phyloP scores from a whole-genome alignment of 2,888 invertebrate genomes.

The Ophioninae sp. region DNA sequence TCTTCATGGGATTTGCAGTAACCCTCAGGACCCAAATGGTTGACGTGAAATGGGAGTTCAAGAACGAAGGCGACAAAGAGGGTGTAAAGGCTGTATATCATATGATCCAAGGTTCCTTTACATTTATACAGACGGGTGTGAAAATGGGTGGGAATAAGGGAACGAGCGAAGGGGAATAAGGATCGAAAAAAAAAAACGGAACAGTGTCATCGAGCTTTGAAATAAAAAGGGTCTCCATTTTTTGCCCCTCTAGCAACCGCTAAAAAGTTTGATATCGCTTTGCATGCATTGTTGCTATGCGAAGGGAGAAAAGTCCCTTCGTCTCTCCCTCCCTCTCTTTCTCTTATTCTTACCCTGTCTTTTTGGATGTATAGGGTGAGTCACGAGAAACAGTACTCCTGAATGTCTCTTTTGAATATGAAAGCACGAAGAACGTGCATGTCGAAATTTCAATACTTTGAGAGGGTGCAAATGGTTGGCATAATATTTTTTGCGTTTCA shows the following conservation, averaged over 20 bases:
- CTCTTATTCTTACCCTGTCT: neutral
- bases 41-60: conserved; percentile 2
- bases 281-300: conserved; percentile 33
- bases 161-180: conserved; percentile 13
- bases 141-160: conserved; percentile 13
- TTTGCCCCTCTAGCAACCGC: conserved; percentile 36
- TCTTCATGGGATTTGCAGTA: neutral
- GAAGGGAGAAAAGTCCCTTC: conserved; percentile 29
- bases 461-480: no score
- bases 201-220: conserved; percentile 39
- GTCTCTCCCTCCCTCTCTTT: neutral
- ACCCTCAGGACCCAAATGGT: neutral
- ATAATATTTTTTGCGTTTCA: no score
- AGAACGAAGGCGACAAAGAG: conserved; percentile 15
- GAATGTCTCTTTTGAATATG: no score
- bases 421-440: no score
- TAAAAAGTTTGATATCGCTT: conserved; percentile 73
- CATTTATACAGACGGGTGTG: neutral
- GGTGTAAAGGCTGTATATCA: conserved; percentile 1
- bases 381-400: no score
- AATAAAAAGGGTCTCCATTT: conserved; percentile 44
- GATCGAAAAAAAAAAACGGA: conserved; percentile 15
- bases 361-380: no score
- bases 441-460: no score
- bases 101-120: neutral